Base-by-base conservation (phyloP, 2,113 vertebrate genomes). In the Aegithalos caudatus region DNA sequence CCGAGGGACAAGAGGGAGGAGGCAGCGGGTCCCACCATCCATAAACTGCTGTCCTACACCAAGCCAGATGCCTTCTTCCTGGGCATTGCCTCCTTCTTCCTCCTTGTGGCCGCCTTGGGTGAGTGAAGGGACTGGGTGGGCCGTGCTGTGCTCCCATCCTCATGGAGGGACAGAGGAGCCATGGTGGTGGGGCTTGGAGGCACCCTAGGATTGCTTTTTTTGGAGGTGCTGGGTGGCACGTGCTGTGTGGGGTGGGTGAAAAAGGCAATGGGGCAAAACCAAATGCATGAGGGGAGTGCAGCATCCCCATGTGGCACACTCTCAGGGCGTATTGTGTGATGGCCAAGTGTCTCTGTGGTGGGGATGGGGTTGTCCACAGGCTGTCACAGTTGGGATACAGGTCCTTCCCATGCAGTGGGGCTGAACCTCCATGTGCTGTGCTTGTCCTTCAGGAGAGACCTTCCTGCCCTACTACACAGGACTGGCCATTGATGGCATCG, bases 391-490 rank as follows among this genome's bases (percentile, higher is more conserved):
- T 86, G 81, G 78, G 84, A 51, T 45, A 42, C 19, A 9, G 33
- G 3, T 92, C 61, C 53, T 31, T 53, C 17, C 38, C 3, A 0
- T 2, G 2, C 0, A 1, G 11, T 61, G 53, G 11, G 47, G 35
- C 69, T 94, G 58, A 93, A 51, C 57, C n/a, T 78, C 8, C 61
- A 1, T 48, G 18, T 88, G 11, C 48, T 93, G 12, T 94, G 47
- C n/a, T 62, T 86, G 33, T 79, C 74, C 8, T n/a, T 25, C 89
- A 99, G 99, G 99, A 89, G 99, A 99, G 95, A 98, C 98, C 40
- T 99, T 99, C 92, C 98, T 99, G 42, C 99, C 99, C 2, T 99
- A 98, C 96, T 99, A 98, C 97, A 99, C 98, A 0, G 99, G 99
- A 45, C 96, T 98, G 80, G 99, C 98, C 81, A 99, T 99, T 5